These are phyloP conservation scores for Meteorus cinctellus DNA, from an alignment of 2,888 invertebrate species.

Conservation along the genomic window DNA sequence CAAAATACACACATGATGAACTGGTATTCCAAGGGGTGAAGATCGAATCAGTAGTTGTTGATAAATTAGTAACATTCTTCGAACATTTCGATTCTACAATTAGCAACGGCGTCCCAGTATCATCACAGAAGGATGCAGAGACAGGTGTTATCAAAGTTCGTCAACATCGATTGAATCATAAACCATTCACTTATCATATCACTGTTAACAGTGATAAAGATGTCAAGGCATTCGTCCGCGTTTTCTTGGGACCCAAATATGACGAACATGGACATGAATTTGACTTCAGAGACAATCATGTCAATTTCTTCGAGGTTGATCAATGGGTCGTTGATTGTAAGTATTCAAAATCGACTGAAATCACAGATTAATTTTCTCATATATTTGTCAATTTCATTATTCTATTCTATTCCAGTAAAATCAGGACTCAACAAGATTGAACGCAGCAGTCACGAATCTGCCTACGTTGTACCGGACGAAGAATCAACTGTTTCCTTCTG, in stretches of 20 bases:
- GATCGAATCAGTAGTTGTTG: slow-evolving; percentile 79
- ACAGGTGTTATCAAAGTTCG: slow-evolving; percentile 77
- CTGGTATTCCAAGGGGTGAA: slow-evolving; percentile 77
- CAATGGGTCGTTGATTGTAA: slow-evolving; percentile 65
- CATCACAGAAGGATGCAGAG: slow-evolving; percentile 71
- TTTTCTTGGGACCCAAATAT: slow-evolving; percentile 82
- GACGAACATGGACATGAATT: slow-evolving; percentile 77
- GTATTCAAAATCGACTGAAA: slow-evolving; percentile 30
- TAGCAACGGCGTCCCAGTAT: slow-evolving; percentile 74
- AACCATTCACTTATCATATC: slow-evolving; percentile 79
- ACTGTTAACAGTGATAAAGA: slow-evolving; percentile 78
- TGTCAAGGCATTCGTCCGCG: slow-evolving; percentile 77
- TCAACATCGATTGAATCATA: slow-evolving; percentile 82
- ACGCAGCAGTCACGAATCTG: slow-evolving; percentile 61
- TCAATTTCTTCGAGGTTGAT: slow-evolving; percentile 78
- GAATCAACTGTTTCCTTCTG: slow-evolving; percentile 66
- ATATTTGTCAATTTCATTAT: slow-evolving; percentile 8
- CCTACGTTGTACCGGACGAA: slow-evolving; percentile 63
- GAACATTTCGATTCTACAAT: slow-evolving; percentile 79
- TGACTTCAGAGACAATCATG: slow-evolving; percentile 76
- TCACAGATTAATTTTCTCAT: not conserved
- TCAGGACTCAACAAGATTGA: slow-evolving; percentile 70
- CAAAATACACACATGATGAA: slow-evolving; percentile 77
- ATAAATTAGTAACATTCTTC: slow-evolving; percentile 81
- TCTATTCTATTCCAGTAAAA: slow-evolving; percentile 59